These are phyloP conservation scores for Vireo griseus DNA, from an alignment of 2,797 vertebrate genomes.

Conservation along the genomic window DNA sequence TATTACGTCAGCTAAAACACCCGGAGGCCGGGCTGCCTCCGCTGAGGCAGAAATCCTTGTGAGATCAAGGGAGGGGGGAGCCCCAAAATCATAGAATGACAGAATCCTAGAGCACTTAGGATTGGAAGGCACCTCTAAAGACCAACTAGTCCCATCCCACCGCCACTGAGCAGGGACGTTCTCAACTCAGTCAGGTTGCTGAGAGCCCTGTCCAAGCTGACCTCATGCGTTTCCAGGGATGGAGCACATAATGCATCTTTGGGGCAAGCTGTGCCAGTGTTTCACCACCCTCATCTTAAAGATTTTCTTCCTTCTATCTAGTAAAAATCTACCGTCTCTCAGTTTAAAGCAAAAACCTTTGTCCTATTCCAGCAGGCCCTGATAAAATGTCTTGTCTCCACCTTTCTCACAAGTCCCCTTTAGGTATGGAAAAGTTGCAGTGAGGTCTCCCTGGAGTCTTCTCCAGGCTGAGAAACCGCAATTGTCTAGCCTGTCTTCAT, in stretches of 20 bases:
- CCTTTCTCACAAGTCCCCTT: background rate
- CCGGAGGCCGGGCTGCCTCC: accelerated
- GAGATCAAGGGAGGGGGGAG: accelerated
- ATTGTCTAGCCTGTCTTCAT: background rate
- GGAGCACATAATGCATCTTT: background rate
- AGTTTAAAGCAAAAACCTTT: background rate
- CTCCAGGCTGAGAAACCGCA: background rate
- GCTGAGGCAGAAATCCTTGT: accelerated
- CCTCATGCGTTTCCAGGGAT: background rate
- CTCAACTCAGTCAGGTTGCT: background rate
- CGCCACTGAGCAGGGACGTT: background rate
- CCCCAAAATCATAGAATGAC: accelerated
- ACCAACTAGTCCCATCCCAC: accelerated
- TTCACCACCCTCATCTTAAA: background rate
- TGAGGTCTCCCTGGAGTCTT: background rate
- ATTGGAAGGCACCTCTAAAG: background rate
- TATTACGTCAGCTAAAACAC: background rate
- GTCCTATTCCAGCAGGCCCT: background rate
- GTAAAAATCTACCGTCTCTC: background rate
- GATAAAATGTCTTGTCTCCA: background rate
- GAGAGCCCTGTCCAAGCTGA: background rate
- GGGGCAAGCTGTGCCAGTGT: background rate
- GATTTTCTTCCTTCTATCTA: background rate
- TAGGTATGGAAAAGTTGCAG: background rate
- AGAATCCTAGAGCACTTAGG: accelerated